phyloP scores from a whole-genome alignment of 2,113 vertebrate species.

The Callionymus lyra region DNA sequence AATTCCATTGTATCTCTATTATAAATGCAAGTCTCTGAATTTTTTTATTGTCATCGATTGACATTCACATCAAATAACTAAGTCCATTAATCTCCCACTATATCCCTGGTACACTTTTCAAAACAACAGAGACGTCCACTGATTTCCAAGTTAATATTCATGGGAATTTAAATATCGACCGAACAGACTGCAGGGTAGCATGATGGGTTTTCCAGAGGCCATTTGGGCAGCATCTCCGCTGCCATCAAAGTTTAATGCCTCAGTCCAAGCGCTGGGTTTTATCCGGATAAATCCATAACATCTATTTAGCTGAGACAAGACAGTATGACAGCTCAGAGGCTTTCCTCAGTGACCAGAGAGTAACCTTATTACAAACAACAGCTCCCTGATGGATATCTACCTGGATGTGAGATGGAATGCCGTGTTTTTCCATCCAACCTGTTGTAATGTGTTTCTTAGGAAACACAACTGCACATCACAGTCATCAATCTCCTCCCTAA shows the following conservation, averaged over 20 bases:
- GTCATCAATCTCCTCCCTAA: slow-evolving; percentile 31
- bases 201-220: background rate
- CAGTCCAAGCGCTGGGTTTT: slow-evolving; percentile 2
- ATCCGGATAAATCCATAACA: slow-evolving; percentile 3
- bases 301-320: slow-evolving; percentile 25
- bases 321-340: slow-evolving; percentile 18
- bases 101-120: too few species aligned
- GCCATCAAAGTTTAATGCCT: slow-evolving; percentile 14
- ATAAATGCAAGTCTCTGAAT: too few species aligned
- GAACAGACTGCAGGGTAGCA: slow-evolving; percentile 1
- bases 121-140: too few species aligned
- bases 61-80: too few species aligned
- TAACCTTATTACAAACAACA: slow-evolving; percentile 37
- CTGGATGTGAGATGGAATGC: slow-evolving; percentile 5
- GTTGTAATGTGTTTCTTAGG: slow-evolving; percentile 14
- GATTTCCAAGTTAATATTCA: slow-evolving; percentile 25
- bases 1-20: too few species aligned
- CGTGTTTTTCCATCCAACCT: slow-evolving; percentile 8
- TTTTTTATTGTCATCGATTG: too few species aligned
- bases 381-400: slow-evolving; percentile 28
- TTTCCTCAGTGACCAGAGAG: slow-evolving; percentile 26
- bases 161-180: slow-evolving; percentile 12
- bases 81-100: too few species aligned
- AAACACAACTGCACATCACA: slow-evolving; percentile 9
- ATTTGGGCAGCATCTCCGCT: slow-evolving; percentile 3